Evolutionary conservation across 2,797 vertebrate genomes (phyloP).

Genomic region (Harpagifer antarcticus): DNA sequence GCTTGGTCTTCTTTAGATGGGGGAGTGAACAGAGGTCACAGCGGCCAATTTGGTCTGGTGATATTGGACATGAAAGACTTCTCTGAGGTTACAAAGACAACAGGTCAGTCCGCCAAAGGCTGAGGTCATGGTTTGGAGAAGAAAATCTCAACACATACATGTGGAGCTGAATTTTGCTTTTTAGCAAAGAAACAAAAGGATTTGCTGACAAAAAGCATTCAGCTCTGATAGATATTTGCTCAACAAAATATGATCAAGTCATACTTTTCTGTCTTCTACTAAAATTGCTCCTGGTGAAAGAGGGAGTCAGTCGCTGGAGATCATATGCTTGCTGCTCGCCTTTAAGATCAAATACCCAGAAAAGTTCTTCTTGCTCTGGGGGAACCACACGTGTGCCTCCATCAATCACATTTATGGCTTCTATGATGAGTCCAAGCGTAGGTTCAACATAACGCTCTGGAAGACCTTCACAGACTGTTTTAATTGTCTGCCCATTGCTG

Average conservation of each 20-base stretch:
- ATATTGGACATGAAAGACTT: constrained; percentile 34
- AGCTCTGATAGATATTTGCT: constrained; percentile 41
- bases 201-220: constrained; percentile 42
- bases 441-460: constrained; percentile 78
- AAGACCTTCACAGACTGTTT: constrained; percentile 98
- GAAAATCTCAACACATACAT: constrained; percentile 12
- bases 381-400: too few relatives aligned
- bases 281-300: constrained; percentile 6
- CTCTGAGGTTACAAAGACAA: constrained; percentile 43
- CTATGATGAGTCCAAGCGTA: too few relatives aligned
- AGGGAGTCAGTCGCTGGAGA: too few relatives aligned
- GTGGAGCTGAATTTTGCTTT: constrained; percentile 34
- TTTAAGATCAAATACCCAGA: too few relatives aligned
- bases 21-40: constrained; percentile 36
- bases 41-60: neutral
- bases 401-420: too few relatives aligned
- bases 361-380: too few relatives aligned
- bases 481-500: constrained; percentile 95
- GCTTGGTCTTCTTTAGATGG: constrained; percentile 13
- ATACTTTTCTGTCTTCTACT: constrained; percentile 29
- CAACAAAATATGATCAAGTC: constrained; percentile 35
- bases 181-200: constrained; percentile 15
- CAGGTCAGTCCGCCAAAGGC: constrained; percentile 36
- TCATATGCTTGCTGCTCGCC: too few relatives aligned
- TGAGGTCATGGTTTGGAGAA: constrained; percentile 40